These are phyloP conservation scores for Busseola fusca DNA, from an alignment of 2,888 invertebrate species.

Conservation along the genomic window DNA sequence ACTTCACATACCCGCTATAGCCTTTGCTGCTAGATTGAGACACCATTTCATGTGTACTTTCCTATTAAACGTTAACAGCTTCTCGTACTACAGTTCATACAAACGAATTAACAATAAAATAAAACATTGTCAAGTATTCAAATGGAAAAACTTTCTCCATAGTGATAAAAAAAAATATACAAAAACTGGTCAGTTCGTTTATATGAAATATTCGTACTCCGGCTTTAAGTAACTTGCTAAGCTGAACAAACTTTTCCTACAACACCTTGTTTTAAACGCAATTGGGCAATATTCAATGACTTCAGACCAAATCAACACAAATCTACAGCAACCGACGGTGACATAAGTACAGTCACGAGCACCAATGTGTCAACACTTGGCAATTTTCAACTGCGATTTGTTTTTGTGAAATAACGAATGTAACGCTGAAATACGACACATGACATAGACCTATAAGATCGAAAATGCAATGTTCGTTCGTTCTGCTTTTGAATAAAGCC, in stretches of 20 bases:
- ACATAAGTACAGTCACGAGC: slow-evolving; percentile 10
- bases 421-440: no score
- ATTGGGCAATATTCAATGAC: slow-evolving; percentile 38
- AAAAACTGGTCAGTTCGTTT: slow-evolving; percentile 37
- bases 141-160: background rate
- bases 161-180: slow-evolving; percentile 1
- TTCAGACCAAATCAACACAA: slow-evolving; percentile 21
- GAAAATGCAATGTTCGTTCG: no score
- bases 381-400: no score
- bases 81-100: slow-evolving; percentile 43
- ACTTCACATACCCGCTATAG: slow-evolving; percentile 81
- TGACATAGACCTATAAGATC: no score
- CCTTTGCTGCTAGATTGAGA: slow-evolving; percentile 76
- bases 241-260: slow-evolving; percentile 41
- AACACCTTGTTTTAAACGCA: slow-evolving; percentile 27
- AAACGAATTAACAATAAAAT: slow-evolving; percentile 44
- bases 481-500: no score
- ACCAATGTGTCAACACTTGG: no score
- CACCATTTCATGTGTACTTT: slow-evolving; percentile 64
- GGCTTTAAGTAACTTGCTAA: slow-evolving; percentile 46
- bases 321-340: slow-evolving; percentile 9
- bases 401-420: no score
- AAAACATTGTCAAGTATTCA: slow-evolving; percentile 19
- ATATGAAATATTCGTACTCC: slow-evolving; percentile 45
- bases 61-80: slow-evolving; percentile 31